A percentile compares a stretch with the other conserved stretches of the same genome.
phyloP scores from a whole-genome alignment of 2,113 vertebrate genomes.

The Trematomus loennbergii region DNA sequence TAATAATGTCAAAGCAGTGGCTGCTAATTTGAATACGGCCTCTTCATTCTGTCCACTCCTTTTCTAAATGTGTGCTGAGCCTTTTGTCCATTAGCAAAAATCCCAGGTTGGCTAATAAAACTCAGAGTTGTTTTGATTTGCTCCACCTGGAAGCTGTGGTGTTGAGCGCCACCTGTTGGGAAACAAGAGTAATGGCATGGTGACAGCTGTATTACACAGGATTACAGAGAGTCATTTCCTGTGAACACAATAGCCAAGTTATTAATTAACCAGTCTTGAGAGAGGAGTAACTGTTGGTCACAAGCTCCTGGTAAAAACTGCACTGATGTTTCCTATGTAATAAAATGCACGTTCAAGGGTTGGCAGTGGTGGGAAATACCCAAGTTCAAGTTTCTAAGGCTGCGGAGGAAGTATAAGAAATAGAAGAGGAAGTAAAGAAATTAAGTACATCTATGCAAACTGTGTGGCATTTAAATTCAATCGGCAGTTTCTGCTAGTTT shows the following conservation, averaged over 20 bases:
- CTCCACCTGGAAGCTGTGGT: conserved; percentile 33
- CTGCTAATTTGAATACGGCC: no score
- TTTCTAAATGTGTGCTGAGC: neutral
- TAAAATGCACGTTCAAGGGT: neutral
- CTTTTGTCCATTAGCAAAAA: conserved; percentile 32
- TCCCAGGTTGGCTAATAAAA: conserved; percentile 39
- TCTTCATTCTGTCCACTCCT: neutral
- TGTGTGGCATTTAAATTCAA: no score
- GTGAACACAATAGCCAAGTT: conserved; percentile 19
- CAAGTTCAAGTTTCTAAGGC: no score
- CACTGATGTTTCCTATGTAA: no score
- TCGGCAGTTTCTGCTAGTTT: no score
- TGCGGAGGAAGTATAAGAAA: no score
- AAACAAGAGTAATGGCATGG: conserved; percentile 23
- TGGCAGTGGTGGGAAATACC: neutral
- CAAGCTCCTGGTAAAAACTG: conserved; percentile 13
- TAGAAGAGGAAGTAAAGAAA: no score
- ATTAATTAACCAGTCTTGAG: conserved; percentile 23
- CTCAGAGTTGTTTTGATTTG: neutral
- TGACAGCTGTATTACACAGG: conserved; percentile 7
- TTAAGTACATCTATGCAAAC: no score
- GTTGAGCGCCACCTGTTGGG: conserved; percentile 71
- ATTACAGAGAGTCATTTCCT: conserved; percentile 21
- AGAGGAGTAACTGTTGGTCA: neutral
- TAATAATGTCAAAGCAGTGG: no score